Base-by-base conservation (phyloP, 2,113 vertebrate genomes). In the Grallaria varia region DNA sequence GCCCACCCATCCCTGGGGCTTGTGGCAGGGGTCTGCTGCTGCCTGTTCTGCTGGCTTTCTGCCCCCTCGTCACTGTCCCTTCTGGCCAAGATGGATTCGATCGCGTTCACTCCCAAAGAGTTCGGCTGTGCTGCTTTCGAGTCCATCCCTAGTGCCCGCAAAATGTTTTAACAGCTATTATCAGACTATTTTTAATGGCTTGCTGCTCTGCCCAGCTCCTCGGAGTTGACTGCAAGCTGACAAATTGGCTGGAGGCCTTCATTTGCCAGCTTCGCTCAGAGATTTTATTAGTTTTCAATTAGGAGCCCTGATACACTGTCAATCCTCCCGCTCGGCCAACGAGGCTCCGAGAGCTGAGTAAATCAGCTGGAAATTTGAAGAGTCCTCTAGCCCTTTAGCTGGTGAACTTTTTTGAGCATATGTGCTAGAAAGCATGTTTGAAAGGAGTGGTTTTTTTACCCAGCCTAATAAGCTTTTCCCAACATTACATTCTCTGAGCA, bases 241-340 rank as follows among this genome's bases (percentile, higher is more conserved):
- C 96, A 97, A 96, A 96, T 87, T 86, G 96, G 96, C 96, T 97
- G 37, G 94, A 96, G 97, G 95, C 93, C 81, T 97, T 93, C 72
- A 95, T 98, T 96, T 97, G 96, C 97, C 97, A 97, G 96, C 89
- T 97, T 92, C 67, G 82, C 96, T 97, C 87, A 89, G 94, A 95
- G 94, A 94, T 96, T 97, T 97, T 95, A 97, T 93, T 94, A 95
- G 95, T 97, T 96, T 96, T 98, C 95, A 95, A 90, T 98, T 96
- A 97, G 69, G 59, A 97, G 95, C 80, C 67, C 93, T 85, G 84
- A 93, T 95, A 96, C 89, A 97, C 90, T 50, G 96, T 97, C 97
- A 96, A 96, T 95, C 96, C 91, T 96, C 94, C 81, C 33, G 83
- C 67, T 94, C 93, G 89, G 95, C 91, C 87, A 96, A 89, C 45